Percentiles rank a stretch among this genome's conserved stretches.
Evolutionary conservation across 2,888 invertebrate genomes (phyloP).

Genomic region (Oscheius myriophilus): DNA sequence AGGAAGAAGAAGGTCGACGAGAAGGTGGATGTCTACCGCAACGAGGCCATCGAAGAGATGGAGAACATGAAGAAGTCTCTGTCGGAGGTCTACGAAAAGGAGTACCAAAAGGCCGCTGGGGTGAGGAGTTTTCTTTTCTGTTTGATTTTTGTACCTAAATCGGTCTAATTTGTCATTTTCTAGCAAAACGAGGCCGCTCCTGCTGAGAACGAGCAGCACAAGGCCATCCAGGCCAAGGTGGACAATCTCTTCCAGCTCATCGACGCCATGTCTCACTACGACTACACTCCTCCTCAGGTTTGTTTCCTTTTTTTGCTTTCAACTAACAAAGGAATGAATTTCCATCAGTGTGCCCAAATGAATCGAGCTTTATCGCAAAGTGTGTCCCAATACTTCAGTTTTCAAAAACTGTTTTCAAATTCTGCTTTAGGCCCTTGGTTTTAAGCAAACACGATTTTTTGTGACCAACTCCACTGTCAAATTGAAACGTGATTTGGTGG

Average conservation of each 20-base stretch:
- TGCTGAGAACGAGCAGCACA: slow-evolving; percentile 80
- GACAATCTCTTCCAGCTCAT: slow-evolving; percentile 83
- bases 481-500: no score
- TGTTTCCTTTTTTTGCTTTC: no score
- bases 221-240: slow-evolving; percentile 82
- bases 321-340: no score
- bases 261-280: slow-evolving; percentile 91
- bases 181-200: slow-evolving; percentile 67
- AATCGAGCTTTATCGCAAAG: no score
- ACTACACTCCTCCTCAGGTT: slow-evolving; percentile 82
- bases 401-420: no score
- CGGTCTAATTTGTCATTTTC: background rate
- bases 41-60: slow-evolving; percentile 86
- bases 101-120: slow-evolving; percentile 74
- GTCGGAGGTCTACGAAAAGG: slow-evolving; percentile 88
- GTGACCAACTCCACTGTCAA: no score
- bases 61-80: slow-evolving; percentile 92
- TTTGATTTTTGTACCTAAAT: no score
- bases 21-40: slow-evolving; percentile 85
- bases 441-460: no score
- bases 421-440: no score
- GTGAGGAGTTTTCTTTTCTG: slow-evolving; percentile 60
- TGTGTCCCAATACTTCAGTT: no score
- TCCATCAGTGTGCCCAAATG: no score
- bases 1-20: slow-evolving; percentile 84